Base-by-base conservation (phyloP, 2,797 vertebrate species). In the Pseudomugil gertrudae region DNA sequence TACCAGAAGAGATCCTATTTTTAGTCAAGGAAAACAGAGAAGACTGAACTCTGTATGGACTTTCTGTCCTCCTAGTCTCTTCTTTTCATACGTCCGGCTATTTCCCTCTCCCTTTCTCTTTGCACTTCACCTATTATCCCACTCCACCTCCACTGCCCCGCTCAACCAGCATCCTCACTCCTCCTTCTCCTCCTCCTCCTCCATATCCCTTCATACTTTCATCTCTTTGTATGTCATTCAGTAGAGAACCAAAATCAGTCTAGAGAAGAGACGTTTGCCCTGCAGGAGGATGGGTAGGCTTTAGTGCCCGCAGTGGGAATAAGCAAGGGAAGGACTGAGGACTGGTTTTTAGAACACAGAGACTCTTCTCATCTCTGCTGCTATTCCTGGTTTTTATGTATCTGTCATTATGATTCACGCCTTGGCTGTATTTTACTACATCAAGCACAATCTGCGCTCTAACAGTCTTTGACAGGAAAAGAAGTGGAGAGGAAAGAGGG, bases 1-100 rank as follows among this genome's bases (percentile, higher is more conserved):
- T 90, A 89, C 64, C 85, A 90, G 79, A 91, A 90, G 86, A 89
- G 89, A 74, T 88, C 73, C 90, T 93, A 90, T 92, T 92, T 83
- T 88, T 90, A 89, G 87, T 77, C 63, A 80, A 80, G 76, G 60
- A 70, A 70, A 79, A 80, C 63, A 85, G 70, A 83, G 76, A 79
- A 80, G 76, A 81, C 70, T 74, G 61, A 69, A 72, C 69, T 62
- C 52, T 72, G 60, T 74, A 58, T 80, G 75, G 81, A 76, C 73
- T 82, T 76, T 81, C 66, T 76, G 76, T 76, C 68, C 70, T 63
- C 69, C 68, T 65, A 56, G 65, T 30, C 65, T 61, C 33, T 58
- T 57, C 65, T 58, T 69, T 75, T 64, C 62, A 75, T 81, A 79
- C 59, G 75, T 67, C 74, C 63, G 63, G 63, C 57, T 72, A 69